These are phyloP conservation scores for Agelastica alni DNA, from an alignment of 2,888 invertebrate species.

Conservation along the genomic window DNA sequence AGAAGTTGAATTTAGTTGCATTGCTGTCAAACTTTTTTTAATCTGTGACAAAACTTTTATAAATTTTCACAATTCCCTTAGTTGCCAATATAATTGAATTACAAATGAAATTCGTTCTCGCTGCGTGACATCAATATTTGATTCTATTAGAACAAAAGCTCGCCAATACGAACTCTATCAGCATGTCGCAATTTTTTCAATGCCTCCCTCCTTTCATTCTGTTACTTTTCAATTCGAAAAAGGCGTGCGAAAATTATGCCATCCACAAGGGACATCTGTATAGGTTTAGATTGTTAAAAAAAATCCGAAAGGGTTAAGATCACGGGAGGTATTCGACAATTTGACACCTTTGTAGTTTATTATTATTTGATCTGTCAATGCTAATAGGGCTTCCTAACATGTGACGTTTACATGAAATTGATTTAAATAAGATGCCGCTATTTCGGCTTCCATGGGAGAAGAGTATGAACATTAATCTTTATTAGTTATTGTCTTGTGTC, in stretches of 20 bases:
- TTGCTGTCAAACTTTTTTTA: too few relatives aligned
- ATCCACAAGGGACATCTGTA: slow-evolving; percentile 40
- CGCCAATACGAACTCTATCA: slow-evolving; percentile 19
- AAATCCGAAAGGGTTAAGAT: slow-evolving; percentile 12
- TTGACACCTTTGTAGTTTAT: slow-evolving; percentile 35
- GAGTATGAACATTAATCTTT: too few relatives aligned
- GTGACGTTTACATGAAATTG: too few relatives aligned
- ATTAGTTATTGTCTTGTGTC: too few relatives aligned
- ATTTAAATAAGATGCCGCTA: too few relatives aligned
- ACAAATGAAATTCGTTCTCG: too few relatives aligned
- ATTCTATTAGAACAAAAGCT: slow-evolving; percentile 32
- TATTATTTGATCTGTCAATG: slow-evolving; percentile 36
- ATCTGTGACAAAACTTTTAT: too few relatives aligned
- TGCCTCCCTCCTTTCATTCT: slow-evolving; percentile 43
- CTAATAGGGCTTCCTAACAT: slow-evolving; percentile 28
- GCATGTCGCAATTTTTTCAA: slow-evolving; percentile 40
- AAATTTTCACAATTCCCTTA: too few relatives aligned
- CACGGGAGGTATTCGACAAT: slow-evolving; percentile 36
- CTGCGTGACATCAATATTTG: too few relatives aligned
- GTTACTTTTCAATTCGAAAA: slow-evolving; percentile 46
- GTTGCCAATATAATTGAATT: too few relatives aligned
- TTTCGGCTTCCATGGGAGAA: too few relatives aligned
- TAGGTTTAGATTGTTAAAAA: background rate
- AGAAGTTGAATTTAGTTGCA: too few relatives aligned
- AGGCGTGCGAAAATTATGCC: slow-evolving; percentile 52